Evolutionary conservation across 2,113 vertebrate species (phyloP).

Genomic region (Nyctereutes procyonoides): DNA sequence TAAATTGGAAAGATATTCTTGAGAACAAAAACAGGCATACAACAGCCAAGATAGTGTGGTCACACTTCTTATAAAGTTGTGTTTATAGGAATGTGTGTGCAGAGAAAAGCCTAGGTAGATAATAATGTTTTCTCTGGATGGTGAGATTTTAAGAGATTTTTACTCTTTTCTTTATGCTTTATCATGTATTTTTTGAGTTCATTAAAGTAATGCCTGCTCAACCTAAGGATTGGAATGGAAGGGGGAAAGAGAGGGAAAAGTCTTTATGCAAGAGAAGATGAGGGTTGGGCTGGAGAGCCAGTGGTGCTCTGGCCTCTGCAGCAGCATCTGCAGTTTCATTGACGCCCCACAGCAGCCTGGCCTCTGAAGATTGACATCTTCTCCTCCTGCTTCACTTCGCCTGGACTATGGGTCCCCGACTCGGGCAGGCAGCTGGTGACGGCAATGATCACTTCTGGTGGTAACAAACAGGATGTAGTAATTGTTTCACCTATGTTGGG

Average conservation of each 20-base stretch:
- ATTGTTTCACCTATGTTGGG: not conserved
- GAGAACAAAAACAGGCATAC: not conserved
- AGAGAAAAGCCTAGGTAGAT: not conserved
- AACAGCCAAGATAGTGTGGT: not conserved
- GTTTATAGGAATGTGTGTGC: fast-evolving
- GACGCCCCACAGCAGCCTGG: fast-evolving
- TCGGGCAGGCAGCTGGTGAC: not conserved
- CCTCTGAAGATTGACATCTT: fast-evolving
- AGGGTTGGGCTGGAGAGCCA: not conserved
- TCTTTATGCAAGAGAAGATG: not conserved
- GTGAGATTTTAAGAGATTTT: not conserved
- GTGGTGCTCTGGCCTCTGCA: not conserved
- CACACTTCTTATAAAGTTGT: not conserved
- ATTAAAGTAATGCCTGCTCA: not conserved
- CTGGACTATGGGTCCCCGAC: not conserved
- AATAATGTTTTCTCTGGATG: not conserved
- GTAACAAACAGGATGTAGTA: not conserved
- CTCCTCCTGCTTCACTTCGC: not conserved
- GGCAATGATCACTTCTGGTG: not conserved
- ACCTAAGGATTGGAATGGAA: not conserved
- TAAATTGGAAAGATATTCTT: not conserved
- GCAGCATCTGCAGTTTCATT: fast-evolving
- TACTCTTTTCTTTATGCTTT: not conserved
- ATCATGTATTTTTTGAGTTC: not conserved
- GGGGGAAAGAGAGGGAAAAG: not conserved